Base-by-base conservation (phyloP, 2,888 invertebrate genomes). In the Gonocerus acuteangulatus region DNA sequence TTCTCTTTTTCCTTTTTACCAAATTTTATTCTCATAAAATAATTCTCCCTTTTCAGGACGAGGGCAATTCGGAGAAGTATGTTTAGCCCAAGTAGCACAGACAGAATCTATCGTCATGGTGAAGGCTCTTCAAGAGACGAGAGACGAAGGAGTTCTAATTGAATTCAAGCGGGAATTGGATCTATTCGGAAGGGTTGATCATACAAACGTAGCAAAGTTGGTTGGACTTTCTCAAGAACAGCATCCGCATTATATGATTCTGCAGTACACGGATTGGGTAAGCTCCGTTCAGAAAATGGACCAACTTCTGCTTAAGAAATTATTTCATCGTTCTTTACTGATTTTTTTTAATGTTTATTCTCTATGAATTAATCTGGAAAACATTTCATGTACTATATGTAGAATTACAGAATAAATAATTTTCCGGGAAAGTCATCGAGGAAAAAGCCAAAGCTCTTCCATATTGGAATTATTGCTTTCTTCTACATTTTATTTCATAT, bases 201-300 rank as follows among this genome's bases (percentile, higher is more conserved):
- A 94, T 73, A 85, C 87, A 66, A 86, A 89, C 71, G 80, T 95
- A 1, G 85, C 83, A 0, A 84, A 84, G 39, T 75, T 95, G 47
- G 77, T 88, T 56, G 95, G 92, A 0, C 76, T 94, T 7, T 93
- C 92, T 71, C 81, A 85, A 48, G 89, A 89, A 56, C 80, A 81
- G 2, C 91, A 93, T 68, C 95, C 94, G 0, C 89, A 92, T 72
- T 90, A 86, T 70, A 83, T 95, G 82, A 82, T 95, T 19, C 75
- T 92, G 13, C 93, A 95, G 71, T 89, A 92, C 72, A 92, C 92
- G 2, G 95, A 95, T 72, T 95, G 94, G 95, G 89, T 90, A 73
- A 75, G 78, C 34, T 42, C n/a, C n/a, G n/a, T n/a, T n/a, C n/a
- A 34, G n/a, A n/a, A n/a, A n/a, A n/a, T n/a, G n/a, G n/a, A n/a